Conservation (phyloP, 2,797 vertebrate genomes). For the Cichlasoma orientale region DNA sequence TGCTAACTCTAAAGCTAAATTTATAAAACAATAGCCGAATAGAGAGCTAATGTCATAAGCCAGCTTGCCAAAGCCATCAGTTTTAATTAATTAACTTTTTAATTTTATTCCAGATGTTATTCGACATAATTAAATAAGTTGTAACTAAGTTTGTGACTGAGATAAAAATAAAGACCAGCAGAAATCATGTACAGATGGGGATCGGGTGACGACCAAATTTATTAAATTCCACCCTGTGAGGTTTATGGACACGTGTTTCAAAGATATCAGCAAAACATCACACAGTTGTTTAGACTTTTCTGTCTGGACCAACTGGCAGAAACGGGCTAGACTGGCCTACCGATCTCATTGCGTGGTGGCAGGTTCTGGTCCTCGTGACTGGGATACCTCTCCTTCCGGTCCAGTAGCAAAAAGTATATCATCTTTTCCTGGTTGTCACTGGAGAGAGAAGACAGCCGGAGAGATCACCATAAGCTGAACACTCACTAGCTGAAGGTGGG, state of each 20-base stretch:
- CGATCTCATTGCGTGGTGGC: constrained; percentile 92
- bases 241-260: background rate
- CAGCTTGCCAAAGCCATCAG: background rate
- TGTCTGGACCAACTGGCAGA: too few species aligned
- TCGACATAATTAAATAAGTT: background rate
- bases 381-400: constrained; percentile 95
- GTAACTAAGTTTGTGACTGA: too few species aligned
- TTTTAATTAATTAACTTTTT: background rate
- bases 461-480: background rate
- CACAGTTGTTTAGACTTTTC: background rate
- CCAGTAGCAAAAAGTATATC: constrained; percentile 97
- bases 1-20: too few species aligned
- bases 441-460: constrained; percentile 27
- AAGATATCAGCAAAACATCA: background rate
- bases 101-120: background rate
- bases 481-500: background rate
- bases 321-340: constrained; percentile 68
- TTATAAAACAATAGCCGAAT: background rate
- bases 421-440: constrained; percentile 99
- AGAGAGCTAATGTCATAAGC: background rate
- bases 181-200: background rate
- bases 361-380: constrained; percentile 98
- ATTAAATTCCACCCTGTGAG: background rate
- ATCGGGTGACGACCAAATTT: background rate
- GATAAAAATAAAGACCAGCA: too few species aligned